Base-by-base conservation (phyloP, 2,888 invertebrate genomes). In the Petrophora chlorosata region DNA sequence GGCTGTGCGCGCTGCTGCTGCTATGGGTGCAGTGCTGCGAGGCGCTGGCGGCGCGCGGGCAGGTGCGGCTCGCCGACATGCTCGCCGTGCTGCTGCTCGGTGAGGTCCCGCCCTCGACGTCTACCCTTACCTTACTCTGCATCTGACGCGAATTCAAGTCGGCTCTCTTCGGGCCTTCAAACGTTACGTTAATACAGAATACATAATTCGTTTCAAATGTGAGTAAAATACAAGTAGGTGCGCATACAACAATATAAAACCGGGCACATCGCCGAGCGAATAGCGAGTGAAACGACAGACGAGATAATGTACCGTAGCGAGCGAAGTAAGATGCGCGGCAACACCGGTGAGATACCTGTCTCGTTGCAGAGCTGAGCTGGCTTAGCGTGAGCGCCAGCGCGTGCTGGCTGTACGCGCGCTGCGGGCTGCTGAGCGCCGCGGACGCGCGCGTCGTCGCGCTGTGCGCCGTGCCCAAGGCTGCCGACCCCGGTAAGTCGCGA, bases 1-100 rank as follows among this genome's bases (percentile, higher is more conserved):
- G 40, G 12, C 16, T 33, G n/a, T 71, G 74, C n/a, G 80, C 80
- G 7, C 63, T 85, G 34, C 41, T 60, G 49, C 61, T 85, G 59
- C 56, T 85, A 42, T 85, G 82, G 53, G 72, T 67, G 12, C 82
- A 84, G 53, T 83, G 83, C 59, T 82, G 85, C 56, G 67, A 68
- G 52, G 62, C 76, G 26, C 59, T 83, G 42, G 42, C 32, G 79
- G 74, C 3, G 83, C 77, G 49, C 38, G 83, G 84, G 15, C 64
- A 70, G 22, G 44, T 83, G 42, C 64, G 71, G 28, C 39, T 60
- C 5, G 39, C 42, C 3, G 67, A 72, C 46, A 56, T 73, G 46
- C 30, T 68, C 8, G 58, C 59, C 4, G 59, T 61, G 40, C 38
- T 73, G 36, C 26, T 53, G 26, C 54, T 68, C 12, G 73, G 73